A percentile compares a stretch with the other conserved stretches of the same genome.
phyloP scores from a whole-genome alignment of 2,888 invertebrate genomes.

The Clivina fossor region DNA sequence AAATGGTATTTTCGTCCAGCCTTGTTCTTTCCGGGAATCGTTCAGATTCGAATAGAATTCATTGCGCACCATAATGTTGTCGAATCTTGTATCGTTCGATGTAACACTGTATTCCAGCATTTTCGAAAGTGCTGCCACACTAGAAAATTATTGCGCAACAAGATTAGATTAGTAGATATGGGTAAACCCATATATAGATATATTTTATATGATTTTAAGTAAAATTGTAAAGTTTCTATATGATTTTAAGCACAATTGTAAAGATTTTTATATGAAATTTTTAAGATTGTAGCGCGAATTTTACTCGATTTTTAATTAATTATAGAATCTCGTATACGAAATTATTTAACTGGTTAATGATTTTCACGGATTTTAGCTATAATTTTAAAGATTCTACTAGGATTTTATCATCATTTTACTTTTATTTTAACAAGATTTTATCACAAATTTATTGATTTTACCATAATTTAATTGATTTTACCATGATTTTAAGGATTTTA shows the following conservation, averaged over 20 bases:
- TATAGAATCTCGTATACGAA: too few species aligned
- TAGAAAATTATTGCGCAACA: slow-evolving; percentile 41
- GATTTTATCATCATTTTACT: not conserved
- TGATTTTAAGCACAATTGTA: too few species aligned
- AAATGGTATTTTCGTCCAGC: slow-evolving; percentile 65
- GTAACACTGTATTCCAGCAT: slow-evolving; percentile 68
- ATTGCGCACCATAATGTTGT: slow-evolving; percentile 50
- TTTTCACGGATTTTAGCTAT: not conserved
- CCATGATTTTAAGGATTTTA: too few species aligned
- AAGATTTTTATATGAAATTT: too few species aligned
- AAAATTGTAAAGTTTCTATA: too few species aligned
- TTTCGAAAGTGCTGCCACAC: slow-evolving; percentile 67
- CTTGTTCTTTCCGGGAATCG: slow-evolving; percentile 49
- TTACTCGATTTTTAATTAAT: not conserved
- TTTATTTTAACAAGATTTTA: too few species aligned
- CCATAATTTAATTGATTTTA: too few species aligned
- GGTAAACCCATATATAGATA: too few species aligned
- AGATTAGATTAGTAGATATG: too few species aligned
- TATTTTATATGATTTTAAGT: too few species aligned
- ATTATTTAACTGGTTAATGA: not conserved
- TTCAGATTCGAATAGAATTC: slow-evolving; percentile 49
- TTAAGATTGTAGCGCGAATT: not conserved
- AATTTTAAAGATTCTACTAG: too few species aligned
- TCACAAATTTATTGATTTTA: too few species aligned
- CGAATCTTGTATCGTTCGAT: slow-evolving; percentile 59